Evolutionary conservation across 2,113 vertebrate species (phyloP), one percentile per base, ranked within the genome.

Genomic region (Hiodon alosoides): DNA sequence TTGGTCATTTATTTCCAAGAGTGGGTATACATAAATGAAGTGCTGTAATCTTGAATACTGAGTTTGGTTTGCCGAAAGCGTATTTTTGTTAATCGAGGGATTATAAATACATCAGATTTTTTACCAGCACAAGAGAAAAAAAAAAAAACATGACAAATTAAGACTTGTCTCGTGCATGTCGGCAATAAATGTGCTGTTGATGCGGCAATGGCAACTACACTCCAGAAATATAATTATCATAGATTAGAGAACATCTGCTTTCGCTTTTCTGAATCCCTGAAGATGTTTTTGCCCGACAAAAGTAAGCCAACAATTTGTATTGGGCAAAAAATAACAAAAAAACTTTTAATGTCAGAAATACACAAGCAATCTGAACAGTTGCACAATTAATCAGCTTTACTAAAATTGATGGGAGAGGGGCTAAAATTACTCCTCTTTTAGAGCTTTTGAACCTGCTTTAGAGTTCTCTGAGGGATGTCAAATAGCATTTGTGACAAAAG

Each of bases 151-250:
- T 31, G 81, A 81, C 79, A 80, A 85, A 87, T 86, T 79, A 87
- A 82, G 78, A 76, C 77, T 65, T 60, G 74, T 86, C 80, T 81
- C 88, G 86, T 84, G 82, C 83, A 85, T 84, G 80, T 81, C 86
- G 80, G 86, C 79, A 86, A 84, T 87, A 83, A 85, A 85, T 82
- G 85, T 80, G 78, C 76, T 72, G 78, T 77, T 78, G 81, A 73
- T 86, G 83, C 84, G 69, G 80, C 76, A 71, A 67, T 61, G 74
- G 80, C 73, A 81, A 79, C 79, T 79, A 77, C 78, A 79, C 79
- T 83, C 75, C 76, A 86, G 79, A 85, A 89, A 89, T 87, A 84
- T 85, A 86, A 90, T 87, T 88, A 89, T 81, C 73, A 54, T 77
- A 80, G 79, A 84, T 83, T 79, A 87, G 83, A 79, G 79, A 68